Base-by-base conservation (phyloP, 2,888 invertebrate species). In the Diadegma fenestrale region DNA sequence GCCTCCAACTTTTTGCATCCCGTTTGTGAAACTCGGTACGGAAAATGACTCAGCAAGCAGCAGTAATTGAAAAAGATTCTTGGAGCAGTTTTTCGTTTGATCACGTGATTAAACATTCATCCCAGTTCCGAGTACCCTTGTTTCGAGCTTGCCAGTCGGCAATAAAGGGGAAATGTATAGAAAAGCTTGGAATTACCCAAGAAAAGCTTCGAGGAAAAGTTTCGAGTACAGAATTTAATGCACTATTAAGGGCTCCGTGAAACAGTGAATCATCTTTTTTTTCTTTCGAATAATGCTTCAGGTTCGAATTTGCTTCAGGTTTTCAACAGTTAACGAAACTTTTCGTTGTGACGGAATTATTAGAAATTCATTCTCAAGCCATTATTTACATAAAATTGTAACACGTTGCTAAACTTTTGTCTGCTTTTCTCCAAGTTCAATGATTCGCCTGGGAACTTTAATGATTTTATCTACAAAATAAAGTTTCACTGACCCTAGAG, bases 61-160 rank as follows among this genome's bases (percentile, higher is more conserved):
- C 14, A 14, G 58, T 58, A 64, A 64, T 64, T 64, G 64, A 64
- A 48, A 37, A 72, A 33, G 41, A 58, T 72, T 37, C 69, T 43
- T 61, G 7, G 33, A 64, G n/a, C 64, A 37, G 33, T 37, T 5
- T 64, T n/a, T 37, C n/a, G 64, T 64, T 64, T 64, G 37, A 64
- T 71, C 33, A 51, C 51, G 51, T n/a, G 51, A 71, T 51, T 71
- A 51, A 51, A 71, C 37, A 71, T 71, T 71, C 45, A 71, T 51
- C 45, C 71, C 19, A 71, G 71, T 37, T 19, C 12, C 12, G 51
- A 68, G 37, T 71, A 71, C 37, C 45, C 71, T 71, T 54, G 51
- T 51, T 51, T 71, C 51, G 14, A 71, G 54, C 19, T 30, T 37
- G 41, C 43, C 17, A 30, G 43, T 26, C 12, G 54, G 33, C 51